Evolutionary conservation across 2,113 vertebrate species (phyloP), one percentile per base, ranked within the genome.

Genomic region (Seriola dumerili): DNA sequence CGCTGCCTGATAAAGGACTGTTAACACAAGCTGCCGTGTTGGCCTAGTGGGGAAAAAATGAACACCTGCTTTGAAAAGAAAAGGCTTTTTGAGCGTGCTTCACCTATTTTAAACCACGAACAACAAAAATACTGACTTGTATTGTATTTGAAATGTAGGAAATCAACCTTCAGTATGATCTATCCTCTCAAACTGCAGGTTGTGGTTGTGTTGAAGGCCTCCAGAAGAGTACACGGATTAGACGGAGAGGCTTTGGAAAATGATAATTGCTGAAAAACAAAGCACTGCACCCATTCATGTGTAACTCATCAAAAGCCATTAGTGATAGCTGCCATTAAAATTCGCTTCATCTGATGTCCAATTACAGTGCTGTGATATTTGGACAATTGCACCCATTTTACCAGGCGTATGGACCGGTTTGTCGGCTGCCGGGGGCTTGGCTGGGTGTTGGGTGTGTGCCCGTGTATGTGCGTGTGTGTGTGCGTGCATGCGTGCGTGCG

Each of bases 331-430:
- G 42, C 62, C 70, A 69, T 72, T 72, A 59, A 59, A 76, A 73
- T 76, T 44, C 1, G 11, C 74, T 68, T 65, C 69, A 78, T 85
- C 68, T 78, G 65, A 48, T 67, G 54, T 80, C 75, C 62, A 82
- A 80, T 86, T 72, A 85, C 16, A 82, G 29, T 2, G 0, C 74
- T 76, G 67, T 57, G 70, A 84, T 86, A 76, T 85, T 68, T 82
- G 65, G 82, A 73, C 57, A 55, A 78, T 79, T 57, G 71, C 46
- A 70, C 76, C 50, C 66, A 64, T 76, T 84, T 83, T 72, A 42
- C 68, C 57, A 44, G n/a, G 62, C 42, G 4, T 77, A 72, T 62
- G 77, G 52, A 69, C 74, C 4, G 3, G 68, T 70, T 64, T 70
- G 57, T 54, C 19, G 29, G 50, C 42, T 78, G 64, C 78, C 0